Percentiles rank a stretch among this genome's conserved stretches.
phyloP scores from a whole-genome alignment of 2,113 vertebrate species.

The Dromiciops gliroides region DNA sequence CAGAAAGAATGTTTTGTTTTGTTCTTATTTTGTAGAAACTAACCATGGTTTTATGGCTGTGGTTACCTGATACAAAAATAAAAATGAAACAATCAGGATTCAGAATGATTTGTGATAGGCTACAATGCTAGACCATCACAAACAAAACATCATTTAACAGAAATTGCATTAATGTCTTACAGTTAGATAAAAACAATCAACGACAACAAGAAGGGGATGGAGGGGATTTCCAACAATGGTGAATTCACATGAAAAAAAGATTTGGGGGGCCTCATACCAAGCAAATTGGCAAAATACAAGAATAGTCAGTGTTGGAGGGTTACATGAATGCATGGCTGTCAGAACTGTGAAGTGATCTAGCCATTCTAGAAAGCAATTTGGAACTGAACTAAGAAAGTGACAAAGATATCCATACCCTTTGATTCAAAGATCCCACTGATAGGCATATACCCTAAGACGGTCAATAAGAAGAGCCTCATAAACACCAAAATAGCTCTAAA shows the following conservation, averaged over 20 bases:
- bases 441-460: neutral
- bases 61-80: neutral
- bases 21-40: slow-evolving; percentile 23
- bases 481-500: neutral
- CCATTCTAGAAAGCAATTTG: neutral
- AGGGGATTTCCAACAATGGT: neutral
- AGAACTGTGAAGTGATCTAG: neutral
- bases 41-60: neutral
- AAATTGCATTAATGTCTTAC: neutral
- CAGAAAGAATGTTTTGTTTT: neutral
- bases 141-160: neutral
- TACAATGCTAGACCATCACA: neutral
- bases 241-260: neutral
- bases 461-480: neutral
- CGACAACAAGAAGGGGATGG: neutral
- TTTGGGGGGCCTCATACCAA: no score
- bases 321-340: neutral
- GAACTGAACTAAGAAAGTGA: neutral
- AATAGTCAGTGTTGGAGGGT: neutral
- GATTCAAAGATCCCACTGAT: neutral
- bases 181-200: neutral
- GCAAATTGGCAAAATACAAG: neutral
- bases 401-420: neutral
- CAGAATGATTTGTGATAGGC: neutral
- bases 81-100: slow-evolving; percentile 6